Evolutionary conservation across 2,797 vertebrate species (phyloP).

Genomic region (Leucoraja ocellata): DNA sequence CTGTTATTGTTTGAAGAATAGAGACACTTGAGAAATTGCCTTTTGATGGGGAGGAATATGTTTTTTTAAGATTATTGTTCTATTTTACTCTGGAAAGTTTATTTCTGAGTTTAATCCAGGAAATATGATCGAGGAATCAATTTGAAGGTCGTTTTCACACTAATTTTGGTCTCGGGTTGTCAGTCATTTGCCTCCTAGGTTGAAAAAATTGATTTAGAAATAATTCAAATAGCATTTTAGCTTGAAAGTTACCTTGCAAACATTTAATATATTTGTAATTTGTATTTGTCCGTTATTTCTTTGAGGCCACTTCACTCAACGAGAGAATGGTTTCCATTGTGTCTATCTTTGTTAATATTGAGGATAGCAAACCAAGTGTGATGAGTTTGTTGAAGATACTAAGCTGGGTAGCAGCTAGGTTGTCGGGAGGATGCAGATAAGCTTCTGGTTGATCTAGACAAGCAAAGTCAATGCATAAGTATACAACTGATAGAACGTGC

Average conservation of each 20-base stretch:
- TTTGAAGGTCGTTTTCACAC: neutral
- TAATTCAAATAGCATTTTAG: neutral
- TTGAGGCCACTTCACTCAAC: neutral
- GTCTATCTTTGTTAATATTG: neutral
- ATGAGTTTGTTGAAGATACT: too few species aligned
- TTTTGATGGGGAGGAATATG: neutral
- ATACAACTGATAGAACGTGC: too few species aligned
- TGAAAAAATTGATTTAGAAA: neutral
- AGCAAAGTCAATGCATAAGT: too few species aligned
- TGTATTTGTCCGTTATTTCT: neutral
- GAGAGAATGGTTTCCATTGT: neutral
- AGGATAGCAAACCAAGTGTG: too few species aligned
- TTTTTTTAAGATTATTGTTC: neutral
- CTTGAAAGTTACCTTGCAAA: neutral
- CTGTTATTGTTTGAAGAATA: neutral
- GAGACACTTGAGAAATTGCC: neutral
- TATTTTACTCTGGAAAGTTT: neutral
- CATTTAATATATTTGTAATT: neutral
- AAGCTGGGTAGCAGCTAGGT: too few species aligned
- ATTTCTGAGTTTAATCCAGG: neutral
- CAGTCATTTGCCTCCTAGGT: neutral
- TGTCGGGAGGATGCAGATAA: too few species aligned
- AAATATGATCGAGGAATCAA: neutral
- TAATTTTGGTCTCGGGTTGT: neutral
- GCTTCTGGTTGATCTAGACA: too few species aligned